These are phyloP conservation scores for Suricata suricatta DNA, from an alignment of 2,113 vertebrate species.

Conservation along the genomic window DNA sequence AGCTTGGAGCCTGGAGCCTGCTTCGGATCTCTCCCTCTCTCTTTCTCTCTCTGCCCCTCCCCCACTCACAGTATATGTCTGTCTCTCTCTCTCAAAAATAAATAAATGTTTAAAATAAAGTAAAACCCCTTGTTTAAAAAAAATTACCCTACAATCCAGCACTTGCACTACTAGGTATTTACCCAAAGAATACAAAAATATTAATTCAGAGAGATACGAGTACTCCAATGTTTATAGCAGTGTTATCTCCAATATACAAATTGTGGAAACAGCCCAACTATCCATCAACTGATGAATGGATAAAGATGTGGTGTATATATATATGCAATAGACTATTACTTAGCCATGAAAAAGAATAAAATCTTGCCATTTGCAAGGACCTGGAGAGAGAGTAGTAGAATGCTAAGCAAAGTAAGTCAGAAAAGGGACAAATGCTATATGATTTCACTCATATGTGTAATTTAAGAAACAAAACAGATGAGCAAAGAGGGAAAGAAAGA, in stretches of 20 bases:
- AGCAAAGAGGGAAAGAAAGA: not conserved
- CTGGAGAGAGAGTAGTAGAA: not conserved
- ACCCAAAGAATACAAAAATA: not conserved
- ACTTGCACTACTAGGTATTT: not conserved
- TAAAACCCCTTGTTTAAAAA: no score
- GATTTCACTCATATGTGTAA: not conserved
- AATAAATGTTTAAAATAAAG: no score
- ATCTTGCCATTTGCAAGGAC: not conserved
- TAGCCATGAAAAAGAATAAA: not conserved
- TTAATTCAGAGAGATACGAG: not conserved
- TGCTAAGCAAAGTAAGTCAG: not conserved
- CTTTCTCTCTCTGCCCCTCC: no score
- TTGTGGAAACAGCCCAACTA: not conserved
- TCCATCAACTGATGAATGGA: not conserved
- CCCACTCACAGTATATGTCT: no score
- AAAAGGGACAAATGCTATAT: not conserved
- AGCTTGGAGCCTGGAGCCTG: no score
- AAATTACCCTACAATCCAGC: not conserved
- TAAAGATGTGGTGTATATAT: not conserved
- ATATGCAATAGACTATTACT: not conserved
- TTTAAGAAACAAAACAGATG: not conserved
- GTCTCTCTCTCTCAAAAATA: no score
- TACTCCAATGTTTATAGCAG: not conserved
- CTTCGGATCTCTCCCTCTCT: no score
- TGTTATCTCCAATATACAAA: not conserved